Conservation (phyloP, 1,140 invertebrate species). For the Drosophila teissieri region DNA sequence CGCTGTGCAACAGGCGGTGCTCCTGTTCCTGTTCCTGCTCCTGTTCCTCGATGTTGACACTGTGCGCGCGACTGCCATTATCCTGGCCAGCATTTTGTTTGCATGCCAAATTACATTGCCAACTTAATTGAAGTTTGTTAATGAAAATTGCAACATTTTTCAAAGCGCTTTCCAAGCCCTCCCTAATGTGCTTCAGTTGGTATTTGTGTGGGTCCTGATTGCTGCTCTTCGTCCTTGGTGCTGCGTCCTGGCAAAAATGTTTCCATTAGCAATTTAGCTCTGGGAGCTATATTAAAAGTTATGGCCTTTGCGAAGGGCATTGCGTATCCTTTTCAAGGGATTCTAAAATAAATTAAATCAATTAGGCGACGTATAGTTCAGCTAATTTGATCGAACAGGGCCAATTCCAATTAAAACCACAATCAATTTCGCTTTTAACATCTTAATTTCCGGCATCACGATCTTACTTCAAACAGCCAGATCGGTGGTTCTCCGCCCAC, state of each 20-base stretch:
- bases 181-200: constrained; percentile 11
- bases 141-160: constrained; percentile 77
- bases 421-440: constrained; percentile 40
- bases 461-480: constrained; percentile 36
- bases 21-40: too few species aligned
- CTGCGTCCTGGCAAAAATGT: constrained; percentile 7
- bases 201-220: constrained; percentile 22
- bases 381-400: constrained; percentile 11
- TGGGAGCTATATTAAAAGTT: constrained; percentile 12
- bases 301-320: constrained; percentile 3
- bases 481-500: constrained; percentile 18
- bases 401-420: neutral
- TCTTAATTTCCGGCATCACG: constrained; percentile 44
- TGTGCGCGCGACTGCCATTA: constrained; percentile 64
- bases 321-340: neutral
- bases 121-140: constrained; percentile 82
- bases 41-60: constrained; percentile 52
- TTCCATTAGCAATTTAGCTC: constrained; percentile 45
- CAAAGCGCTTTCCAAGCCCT: constrained; percentile 39
- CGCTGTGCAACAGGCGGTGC: constrained; percentile 60
- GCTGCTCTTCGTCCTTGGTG: neutral
- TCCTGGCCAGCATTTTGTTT: constrained; percentile 79
- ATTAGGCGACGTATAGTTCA: neutral
- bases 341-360: constrained; percentile 8
- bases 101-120: constrained; percentile 79